Conservation (phyloP, 2,888 invertebrate genomes). For the Doris montereyensis region DNA sequence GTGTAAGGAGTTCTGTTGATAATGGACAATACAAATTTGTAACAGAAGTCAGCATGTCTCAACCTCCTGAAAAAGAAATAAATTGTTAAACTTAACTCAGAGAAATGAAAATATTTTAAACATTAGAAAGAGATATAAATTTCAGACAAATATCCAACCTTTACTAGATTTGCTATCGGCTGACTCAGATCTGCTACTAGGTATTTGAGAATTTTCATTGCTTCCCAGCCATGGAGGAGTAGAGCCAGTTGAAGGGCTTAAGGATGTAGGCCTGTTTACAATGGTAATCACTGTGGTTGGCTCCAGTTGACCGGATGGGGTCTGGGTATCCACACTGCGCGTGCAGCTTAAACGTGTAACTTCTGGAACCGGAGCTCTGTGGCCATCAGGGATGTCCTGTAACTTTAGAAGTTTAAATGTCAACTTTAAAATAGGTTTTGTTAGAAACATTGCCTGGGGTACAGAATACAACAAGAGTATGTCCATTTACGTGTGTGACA, state of each 20-base stretch:
- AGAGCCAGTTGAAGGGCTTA: conserved; percentile 76
- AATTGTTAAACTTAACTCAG: no score
- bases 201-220: conserved; percentile 57
- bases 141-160: conserved; percentile 31
- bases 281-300: conserved; percentile 33
- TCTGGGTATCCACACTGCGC: conserved; percentile 88
- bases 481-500: no score
- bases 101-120: no score
- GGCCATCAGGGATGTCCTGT: conserved; percentile 86
- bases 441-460: no score
- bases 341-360: conserved; percentile 74
- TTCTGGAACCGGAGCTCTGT: conserved; percentile 87
- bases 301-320: conserved; percentile 77
- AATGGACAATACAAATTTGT: no score
- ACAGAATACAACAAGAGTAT: no score
- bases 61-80: no score
- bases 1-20: no score
- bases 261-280: conserved; percentile 75
- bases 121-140: no score
- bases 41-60: no score
- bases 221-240: conserved; percentile 29
- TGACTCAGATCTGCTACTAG: conserved; percentile 75
- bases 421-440: no score
- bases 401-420: no score
- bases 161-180: conserved; percentile 53